A percentile compares a stretch with the other conserved stretches of the same genome.
These are phyloP conservation scores for Melanaphis sacchari DNA, from an alignment of 1,140 invertebrate species.

Conservation along the genomic window DNA sequence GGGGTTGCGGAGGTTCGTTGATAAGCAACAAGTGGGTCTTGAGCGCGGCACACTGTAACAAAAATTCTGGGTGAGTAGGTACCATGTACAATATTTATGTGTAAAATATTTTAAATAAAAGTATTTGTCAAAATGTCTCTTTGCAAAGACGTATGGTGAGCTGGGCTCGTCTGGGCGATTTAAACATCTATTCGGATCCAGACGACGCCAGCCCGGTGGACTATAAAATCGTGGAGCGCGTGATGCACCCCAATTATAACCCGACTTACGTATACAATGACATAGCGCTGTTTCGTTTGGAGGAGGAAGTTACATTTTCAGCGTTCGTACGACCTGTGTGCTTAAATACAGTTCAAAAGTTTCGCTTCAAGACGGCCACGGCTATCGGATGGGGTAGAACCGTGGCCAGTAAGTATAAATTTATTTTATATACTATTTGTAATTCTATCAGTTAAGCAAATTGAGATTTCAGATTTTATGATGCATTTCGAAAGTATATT, in stretches of 20 bases:
- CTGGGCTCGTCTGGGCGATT: slow-evolving; percentile 61
- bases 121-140: not conserved
- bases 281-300: slow-evolving; percentile 69
- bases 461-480: not conserved
- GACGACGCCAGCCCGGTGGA: slow-evolving; percentile 60
- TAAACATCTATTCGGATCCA: slow-evolving; percentile 59
- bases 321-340: slow-evolving; percentile 65
- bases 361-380: slow-evolving; percentile 60
- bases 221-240: slow-evolving; percentile 46
- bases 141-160: slow-evolving; percentile 54
- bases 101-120: not conserved
- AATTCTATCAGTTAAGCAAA: not conserved
- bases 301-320: slow-evolving; percentile 62
- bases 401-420: slow-evolving; percentile 58
- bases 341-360: slow-evolving; percentile 59
- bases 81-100: not conserved
- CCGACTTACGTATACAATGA: slow-evolving; percentile 68
- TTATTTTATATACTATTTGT: not conserved
- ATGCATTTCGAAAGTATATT: not conserved
- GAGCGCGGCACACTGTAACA: slow-evolving; percentile 66
- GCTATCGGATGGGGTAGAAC: slow-evolving; percentile 67
- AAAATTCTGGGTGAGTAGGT: slow-evolving; percentile 56
- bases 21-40: slow-evolving; percentile 66
- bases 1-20: slow-evolving; percentile 66
- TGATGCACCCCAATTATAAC: slow-evolving; percentile 65